Evolutionary conservation across 2,797 vertebrate species (phyloP).

Genomic region (Alexandromys oeconomus): DNA sequence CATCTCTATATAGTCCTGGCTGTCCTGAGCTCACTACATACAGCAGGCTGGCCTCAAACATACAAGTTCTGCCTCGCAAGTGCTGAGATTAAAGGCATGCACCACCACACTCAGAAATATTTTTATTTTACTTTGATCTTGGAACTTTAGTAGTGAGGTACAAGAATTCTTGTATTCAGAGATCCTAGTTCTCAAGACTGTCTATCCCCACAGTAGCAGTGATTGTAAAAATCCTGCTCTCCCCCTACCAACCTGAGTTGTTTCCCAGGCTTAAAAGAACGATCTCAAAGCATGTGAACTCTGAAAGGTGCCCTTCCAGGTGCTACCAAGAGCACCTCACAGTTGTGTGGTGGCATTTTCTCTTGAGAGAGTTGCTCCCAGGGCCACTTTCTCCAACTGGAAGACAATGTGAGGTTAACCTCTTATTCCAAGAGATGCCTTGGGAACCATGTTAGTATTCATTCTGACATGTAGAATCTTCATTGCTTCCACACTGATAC

Average conservation of each 20-base stretch:
- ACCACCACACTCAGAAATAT: background rate
- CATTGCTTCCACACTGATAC: background rate
- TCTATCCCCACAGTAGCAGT: fast-evolving
- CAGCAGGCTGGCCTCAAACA: no score
- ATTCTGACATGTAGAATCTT: background rate
- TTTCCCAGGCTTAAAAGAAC: fast-evolving
- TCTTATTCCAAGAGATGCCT: no score
- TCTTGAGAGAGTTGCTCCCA: background rate
- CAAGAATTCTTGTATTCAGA: fast-evolving
- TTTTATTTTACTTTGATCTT: slow-evolving; percentile 25
- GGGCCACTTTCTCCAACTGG: background rate
- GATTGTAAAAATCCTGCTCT: fast-evolving
- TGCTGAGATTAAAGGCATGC: background rate
- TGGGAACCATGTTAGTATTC: background rate
- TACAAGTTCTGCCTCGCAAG: background rate
- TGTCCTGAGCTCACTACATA: background rate
- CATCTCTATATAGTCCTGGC: background rate
- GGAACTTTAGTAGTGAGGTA: background rate
- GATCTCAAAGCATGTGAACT: fast-evolving
- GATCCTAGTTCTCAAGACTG: background rate
- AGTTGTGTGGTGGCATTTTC: fast-evolving
- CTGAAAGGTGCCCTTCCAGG: no score
- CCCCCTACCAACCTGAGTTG: fast-evolving
- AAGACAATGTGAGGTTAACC: background rate
- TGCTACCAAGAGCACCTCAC: fast-evolving